phyloP scores from a whole-genome alignment of 2,113 vertebrate species.

The Otis tarda region DNA sequence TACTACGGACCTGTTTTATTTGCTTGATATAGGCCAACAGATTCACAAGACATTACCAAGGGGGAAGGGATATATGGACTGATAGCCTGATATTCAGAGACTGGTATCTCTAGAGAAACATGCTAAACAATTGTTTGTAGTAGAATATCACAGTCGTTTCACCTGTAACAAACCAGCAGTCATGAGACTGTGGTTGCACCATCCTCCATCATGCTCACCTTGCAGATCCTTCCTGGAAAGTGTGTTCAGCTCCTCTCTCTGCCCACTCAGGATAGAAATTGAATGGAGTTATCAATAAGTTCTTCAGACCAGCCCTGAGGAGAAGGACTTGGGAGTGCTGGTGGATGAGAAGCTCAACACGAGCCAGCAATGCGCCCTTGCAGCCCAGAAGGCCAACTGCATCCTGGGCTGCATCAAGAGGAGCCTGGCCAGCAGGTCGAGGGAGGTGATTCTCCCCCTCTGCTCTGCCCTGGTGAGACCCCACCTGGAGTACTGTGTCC shows the following conservation, averaged over 20 bases:
- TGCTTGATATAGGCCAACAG: not conserved
- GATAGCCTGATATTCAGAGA: not conserved
- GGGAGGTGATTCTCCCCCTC: too few relatives aligned
- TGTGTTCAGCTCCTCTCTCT: not conserved
- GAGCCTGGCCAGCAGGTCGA: too few relatives aligned
- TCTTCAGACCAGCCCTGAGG: not conserved
- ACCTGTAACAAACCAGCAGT: not conserved
- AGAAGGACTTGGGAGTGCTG: too few relatives aligned
- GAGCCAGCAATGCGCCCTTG: too few relatives aligned
- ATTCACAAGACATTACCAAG: not conserved
- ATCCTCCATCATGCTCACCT: not conserved
- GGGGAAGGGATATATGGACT: accelerated
- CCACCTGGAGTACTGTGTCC: too few relatives aligned
- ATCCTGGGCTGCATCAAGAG: too few relatives aligned
- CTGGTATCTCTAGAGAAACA: not conserved
- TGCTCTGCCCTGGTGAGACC: too few relatives aligned
- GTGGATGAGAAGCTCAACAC: too few relatives aligned
- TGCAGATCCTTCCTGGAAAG: not conserved
- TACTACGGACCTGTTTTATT: not conserved
- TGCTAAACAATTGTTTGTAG: not conserved
- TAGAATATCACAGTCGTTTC: accelerated
- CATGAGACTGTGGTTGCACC: not conserved
- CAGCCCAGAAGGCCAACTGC: too few relatives aligned
- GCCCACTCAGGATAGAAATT: not conserved
- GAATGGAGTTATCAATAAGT: not conserved